Conservation (phyloP, 1,140 invertebrate genomes). For the Leptopilina clavipes region DNA sequence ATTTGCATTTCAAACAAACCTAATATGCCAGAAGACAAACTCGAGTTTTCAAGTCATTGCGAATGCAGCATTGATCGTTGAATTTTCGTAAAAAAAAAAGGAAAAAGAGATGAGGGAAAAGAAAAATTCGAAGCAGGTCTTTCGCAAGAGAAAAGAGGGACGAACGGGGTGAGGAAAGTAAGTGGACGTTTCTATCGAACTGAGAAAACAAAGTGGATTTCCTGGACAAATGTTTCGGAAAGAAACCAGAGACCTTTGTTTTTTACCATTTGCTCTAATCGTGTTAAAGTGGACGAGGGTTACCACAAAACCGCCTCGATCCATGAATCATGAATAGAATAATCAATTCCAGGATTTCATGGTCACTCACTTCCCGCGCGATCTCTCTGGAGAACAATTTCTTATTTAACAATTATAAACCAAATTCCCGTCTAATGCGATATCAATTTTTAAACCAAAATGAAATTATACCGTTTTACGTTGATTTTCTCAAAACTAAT, state of each 20-base stretch:
- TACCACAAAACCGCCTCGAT: slow-evolving; percentile 19
- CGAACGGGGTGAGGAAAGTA: slow-evolving; percentile 6
- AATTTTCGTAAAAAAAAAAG: neutral
- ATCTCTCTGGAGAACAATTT: too few species aligned
- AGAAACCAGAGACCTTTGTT: slow-evolving; percentile 25
- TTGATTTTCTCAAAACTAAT: too few species aligned
- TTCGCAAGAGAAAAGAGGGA: neutral
- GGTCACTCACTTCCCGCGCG: neutral
- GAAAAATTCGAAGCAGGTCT: slow-evolving; percentile 31
- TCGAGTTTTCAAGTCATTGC: neutral
- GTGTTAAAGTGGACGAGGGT: slow-evolving; percentile 33
- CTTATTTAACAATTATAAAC: too few species aligned
- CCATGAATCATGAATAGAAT: slow-evolving; percentile 18
- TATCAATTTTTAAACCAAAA: too few species aligned
- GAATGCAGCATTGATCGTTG: slow-evolving; percentile 25
- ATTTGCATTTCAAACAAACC: neutral
- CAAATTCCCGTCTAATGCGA: too few species aligned
- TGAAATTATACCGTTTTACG: too few species aligned
- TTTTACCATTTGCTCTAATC: slow-evolving; percentile 32
- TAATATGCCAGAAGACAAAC: neutral
- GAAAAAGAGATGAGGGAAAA: neutral
- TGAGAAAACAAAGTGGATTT: slow-evolving; percentile 35
- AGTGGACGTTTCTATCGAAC: slow-evolving; percentile 26
- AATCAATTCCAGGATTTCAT: slow-evolving; percentile 7
- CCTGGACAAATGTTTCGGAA: slow-evolving; percentile 31